These are phyloP conservation scores for Melanaphis sacchari DNA, from an alignment of 1,140 invertebrate species.

Conservation along the genomic window DNA sequence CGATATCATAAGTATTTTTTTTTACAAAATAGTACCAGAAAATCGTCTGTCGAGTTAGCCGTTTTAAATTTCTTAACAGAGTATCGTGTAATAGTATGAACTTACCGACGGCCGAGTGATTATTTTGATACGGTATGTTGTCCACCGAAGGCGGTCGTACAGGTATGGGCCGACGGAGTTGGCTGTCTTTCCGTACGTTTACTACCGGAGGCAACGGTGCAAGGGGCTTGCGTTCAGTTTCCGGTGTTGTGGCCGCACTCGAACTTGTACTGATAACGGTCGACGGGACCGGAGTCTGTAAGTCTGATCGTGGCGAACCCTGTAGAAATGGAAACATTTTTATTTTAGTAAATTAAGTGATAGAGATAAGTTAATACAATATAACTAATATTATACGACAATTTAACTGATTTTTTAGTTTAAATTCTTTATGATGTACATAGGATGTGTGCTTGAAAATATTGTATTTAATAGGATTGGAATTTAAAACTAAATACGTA, in stretches of 20 bases:
- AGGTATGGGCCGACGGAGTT: constrained; percentile 45
- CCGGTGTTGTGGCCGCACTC: constrained; percentile 64
- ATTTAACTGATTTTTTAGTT: neutral
- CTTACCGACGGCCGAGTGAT: constrained; percentile 17
- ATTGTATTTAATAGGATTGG: neutral
- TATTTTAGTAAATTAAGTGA: neutral
- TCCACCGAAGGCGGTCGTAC: constrained; percentile 47
- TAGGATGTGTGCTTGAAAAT: neutral
- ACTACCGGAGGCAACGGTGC: neutral
- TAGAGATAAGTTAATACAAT: neutral
- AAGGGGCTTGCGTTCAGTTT: constrained; percentile 58
- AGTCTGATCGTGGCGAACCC: constrained; percentile 49
- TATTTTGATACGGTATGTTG: constrained; percentile 50
- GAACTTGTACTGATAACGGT: constrained; percentile 64
- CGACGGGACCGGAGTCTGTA: constrained; percentile 62
- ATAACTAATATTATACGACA: neutral
- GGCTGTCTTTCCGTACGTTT: constrained; percentile 19
- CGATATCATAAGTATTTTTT: no score
- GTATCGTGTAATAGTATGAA: neutral
- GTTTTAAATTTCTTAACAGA: neutral
- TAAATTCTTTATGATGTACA: neutral
- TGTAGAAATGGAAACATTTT: neutral
- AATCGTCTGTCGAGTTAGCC: neutral
- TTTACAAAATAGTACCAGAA: neutral
- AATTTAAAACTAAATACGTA: constrained; percentile 58